phyloP scores from a whole-genome alignment of 2,888 invertebrate species.

The Yponomeuta evonymella region DNA sequence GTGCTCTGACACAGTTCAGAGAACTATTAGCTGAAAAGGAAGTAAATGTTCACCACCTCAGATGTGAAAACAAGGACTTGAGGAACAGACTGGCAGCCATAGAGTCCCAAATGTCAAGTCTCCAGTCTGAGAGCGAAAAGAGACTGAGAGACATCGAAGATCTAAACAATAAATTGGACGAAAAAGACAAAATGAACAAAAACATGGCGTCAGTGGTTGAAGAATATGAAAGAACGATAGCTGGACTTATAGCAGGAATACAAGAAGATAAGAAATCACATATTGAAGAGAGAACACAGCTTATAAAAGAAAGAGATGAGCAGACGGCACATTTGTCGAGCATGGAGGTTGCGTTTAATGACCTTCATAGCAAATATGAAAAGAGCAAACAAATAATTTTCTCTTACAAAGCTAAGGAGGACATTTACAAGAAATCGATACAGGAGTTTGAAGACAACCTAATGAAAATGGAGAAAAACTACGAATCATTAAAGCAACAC shows the following conservation, averaged over 20 bases:
- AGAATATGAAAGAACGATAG: conserved; percentile 87
- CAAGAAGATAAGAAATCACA: conserved; percentile 80
- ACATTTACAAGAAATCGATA: conserved; percentile 80
- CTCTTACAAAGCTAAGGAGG: conserved; percentile 78
- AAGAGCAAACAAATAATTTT: conserved; percentile 78
- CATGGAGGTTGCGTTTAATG: conserved; percentile 79
- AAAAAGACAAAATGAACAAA: conserved; percentile 65
- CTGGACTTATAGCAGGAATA: conserved; percentile 82
- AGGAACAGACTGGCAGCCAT: conserved; percentile 58
- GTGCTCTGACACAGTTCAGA: conserved; percentile 59
- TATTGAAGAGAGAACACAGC: conserved; percentile 67
- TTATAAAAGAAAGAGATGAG: conserved; percentile 77
- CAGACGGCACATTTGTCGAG: conserved; percentile 78
- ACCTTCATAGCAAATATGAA: conserved; percentile 79
- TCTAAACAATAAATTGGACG: conserved; percentile 51
- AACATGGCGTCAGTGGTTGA: conserved; percentile 81
- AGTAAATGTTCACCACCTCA: conserved; percentile 66
- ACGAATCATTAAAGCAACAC: conserved; percentile 90
- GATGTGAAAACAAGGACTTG: conserved; percentile 65
- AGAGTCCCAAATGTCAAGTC: conserved; percentile 53
- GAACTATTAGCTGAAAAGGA: conserved; percentile 75
- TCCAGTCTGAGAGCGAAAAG: conserved; percentile 49
- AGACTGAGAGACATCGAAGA: conserved; percentile 55
- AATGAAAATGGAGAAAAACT: conserved; percentile 86
- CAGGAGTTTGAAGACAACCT: conserved; percentile 82